Evolutionary conservation across 2,888 invertebrate species (phyloP).

Genomic region (Xiphydria camelus): DNA sequence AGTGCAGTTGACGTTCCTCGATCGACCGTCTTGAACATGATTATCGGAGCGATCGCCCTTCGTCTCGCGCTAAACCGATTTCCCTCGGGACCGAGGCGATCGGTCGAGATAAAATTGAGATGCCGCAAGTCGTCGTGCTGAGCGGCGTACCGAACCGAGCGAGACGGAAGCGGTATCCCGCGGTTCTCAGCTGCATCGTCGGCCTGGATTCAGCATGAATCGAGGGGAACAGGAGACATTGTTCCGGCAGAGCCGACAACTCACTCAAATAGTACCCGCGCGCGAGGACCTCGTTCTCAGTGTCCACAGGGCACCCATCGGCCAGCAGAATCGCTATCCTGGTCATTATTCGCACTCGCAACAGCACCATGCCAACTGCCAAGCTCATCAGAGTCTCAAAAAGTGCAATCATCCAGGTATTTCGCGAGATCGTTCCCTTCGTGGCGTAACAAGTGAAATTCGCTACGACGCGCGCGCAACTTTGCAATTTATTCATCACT

Average conservation of each 20-base stretch:
- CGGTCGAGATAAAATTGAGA: conserved; percentile 31
- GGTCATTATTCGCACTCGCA: conserved; percentile 10
- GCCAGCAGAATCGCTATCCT: conserved; percentile 36
- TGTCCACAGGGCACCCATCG: conserved; percentile 64
- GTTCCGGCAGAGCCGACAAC: conserved; percentile 66
- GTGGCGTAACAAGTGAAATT: no score
- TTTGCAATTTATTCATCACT: no score
- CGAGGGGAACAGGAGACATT: conserved; percentile 67
- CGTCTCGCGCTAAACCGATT: background rate
- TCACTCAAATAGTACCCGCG: conserved; percentile 52
- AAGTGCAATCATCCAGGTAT: conserved; percentile 45
- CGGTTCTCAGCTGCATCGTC: conserved; percentile 39
- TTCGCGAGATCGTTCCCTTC: no score
- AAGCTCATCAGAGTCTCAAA: conserved; percentile 41
- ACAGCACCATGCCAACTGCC: conserved; percentile 43
- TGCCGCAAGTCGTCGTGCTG: conserved; percentile 50
- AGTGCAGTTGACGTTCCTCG: no score
- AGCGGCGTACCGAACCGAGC: conserved; percentile 46
- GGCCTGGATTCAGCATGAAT: conserved; percentile 60
- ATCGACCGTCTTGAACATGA: no score
- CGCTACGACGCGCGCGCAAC: no score
- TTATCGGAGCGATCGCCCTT: background rate
- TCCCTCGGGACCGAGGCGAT: conserved; percentile 3
- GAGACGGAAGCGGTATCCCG: conserved; percentile 46
- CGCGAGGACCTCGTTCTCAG: conserved; percentile 64